Percentiles rank a stretch among this genome's conserved stretches.
phyloP scores from a whole-genome alignment of 2,113 vertebrate genomes.

The Sisor rabdophorus region DNA sequence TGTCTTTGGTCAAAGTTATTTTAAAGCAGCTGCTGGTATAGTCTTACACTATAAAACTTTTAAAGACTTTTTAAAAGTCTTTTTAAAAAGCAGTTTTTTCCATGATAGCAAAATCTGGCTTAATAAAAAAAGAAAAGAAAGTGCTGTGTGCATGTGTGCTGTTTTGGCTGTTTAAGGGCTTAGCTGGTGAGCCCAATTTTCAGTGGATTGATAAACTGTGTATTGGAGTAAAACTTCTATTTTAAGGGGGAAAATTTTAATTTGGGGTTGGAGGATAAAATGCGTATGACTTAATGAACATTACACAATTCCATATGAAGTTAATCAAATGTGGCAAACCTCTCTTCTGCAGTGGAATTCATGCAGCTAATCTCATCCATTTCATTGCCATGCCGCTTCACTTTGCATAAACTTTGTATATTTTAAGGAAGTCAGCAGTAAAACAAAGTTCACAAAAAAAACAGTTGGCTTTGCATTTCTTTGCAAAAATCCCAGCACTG shows the following conservation, averaged over 20 bases:
- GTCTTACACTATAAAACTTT: no score
- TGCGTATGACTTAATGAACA: slow-evolving; percentile 56
- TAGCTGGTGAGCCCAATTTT: slow-evolving; percentile 27
- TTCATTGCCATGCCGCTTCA: slow-evolving; percentile 46
- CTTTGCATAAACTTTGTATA: slow-evolving; percentile 24
- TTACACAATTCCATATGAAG: slow-evolving; percentile 52
- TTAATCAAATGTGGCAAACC: slow-evolving; percentile 60
- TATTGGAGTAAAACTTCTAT: slow-evolving; percentile 53
- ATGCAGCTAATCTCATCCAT: slow-evolving; percentile 53
- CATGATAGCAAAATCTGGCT: background rate
- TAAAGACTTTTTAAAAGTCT: background rate
- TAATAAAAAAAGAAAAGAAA: background rate
- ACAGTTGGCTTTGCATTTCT: background rate
- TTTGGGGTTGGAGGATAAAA: slow-evolving; percentile 50
- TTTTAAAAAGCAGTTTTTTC: background rate
- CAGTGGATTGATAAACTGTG: slow-evolving; percentile 68
- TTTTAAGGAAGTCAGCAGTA: background rate
- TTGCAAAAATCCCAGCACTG: background rate
- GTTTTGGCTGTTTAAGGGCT: slow-evolving; percentile 46
- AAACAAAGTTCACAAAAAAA: slow-evolving; percentile 4
- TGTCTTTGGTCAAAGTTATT: no score
- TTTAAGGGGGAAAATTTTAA: slow-evolving; percentile 41
- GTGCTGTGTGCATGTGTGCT: background rate
- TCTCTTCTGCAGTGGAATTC: slow-evolving; percentile 47
- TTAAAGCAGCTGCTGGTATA: no score